Evolutionary conservation across 2,113 vertebrate genomes (phyloP).

Genomic region (Heterotis niloticus): DNA sequence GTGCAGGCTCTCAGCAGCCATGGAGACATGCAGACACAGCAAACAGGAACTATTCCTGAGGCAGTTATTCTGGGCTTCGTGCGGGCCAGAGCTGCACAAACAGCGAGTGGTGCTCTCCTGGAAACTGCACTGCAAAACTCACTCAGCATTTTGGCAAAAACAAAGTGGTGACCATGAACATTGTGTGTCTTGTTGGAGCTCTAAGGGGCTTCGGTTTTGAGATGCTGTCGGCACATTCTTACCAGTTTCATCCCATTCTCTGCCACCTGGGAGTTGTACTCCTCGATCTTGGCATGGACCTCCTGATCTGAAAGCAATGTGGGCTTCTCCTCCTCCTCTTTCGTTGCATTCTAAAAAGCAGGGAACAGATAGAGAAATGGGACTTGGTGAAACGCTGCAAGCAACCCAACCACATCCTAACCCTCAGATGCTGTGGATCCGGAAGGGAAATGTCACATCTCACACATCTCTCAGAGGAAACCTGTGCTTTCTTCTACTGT

Average conservation of each 20-base stretch:
- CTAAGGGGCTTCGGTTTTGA: not conserved
- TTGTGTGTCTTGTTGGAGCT: not conserved
- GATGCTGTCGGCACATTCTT: constrained; percentile 22
- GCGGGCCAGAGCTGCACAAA: too few relatives aligned
- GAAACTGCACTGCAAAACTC: not conserved
- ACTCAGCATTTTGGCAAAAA: too few relatives aligned
- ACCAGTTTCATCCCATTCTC: constrained; percentile 93
- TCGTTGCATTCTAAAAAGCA: constrained; percentile 66
- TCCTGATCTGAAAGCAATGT: constrained; percentile 71
- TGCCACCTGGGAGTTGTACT: constrained; percentile 78
- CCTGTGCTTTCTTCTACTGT: too few relatives aligned
- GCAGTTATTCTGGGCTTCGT: too few relatives aligned
- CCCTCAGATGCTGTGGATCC: too few relatives aligned
- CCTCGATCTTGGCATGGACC: constrained; percentile 75
- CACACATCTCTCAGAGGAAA: too few relatives aligned
- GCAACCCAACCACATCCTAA: too few relatives aligned
- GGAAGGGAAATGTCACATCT: too few relatives aligned
- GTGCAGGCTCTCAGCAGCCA: not conserved
- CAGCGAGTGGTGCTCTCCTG: not conserved
- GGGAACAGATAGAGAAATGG: constrained; percentile 9
- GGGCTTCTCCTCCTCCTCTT: constrained; percentile 61
- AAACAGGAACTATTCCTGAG: too few relatives aligned
- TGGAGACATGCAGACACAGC: not conserved
- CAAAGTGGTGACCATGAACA: not conserved
- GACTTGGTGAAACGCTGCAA: not conserved